Conservation (phyloP, 2,888 invertebrate genomes). For the Sepiola atlantica region DNA sequence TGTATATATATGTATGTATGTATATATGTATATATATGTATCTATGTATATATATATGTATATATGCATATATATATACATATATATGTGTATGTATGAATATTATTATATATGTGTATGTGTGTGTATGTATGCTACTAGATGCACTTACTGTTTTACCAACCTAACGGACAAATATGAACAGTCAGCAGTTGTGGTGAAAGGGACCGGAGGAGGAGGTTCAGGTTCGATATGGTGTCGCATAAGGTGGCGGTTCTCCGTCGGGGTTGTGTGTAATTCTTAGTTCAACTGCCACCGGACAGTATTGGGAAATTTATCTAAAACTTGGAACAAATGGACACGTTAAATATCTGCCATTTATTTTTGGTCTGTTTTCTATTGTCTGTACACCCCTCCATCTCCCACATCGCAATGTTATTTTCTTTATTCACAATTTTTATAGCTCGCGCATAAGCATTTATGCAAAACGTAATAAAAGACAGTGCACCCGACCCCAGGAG, state of each 20-base stretch:
- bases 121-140: background rate
- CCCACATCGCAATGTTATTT: too few species aligned
- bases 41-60: too few species aligned
- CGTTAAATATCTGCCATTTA: background rate
- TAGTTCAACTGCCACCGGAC: conserved; percentile 5
- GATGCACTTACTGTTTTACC: background rate
- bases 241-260: background rate
- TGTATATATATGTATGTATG: too few species aligned
- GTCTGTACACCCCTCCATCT: background rate
- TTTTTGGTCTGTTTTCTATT: background rate
- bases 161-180: background rate
- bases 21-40: too few species aligned
- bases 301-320: conserved; percentile 8
- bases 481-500: too few species aligned
- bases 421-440: too few species aligned
- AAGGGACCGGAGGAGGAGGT: background rate
- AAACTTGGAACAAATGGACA: background rate
- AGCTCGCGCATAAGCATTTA: too few species aligned
- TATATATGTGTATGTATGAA: too few species aligned
- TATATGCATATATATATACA: too few species aligned
- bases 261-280: background rate
- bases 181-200: background rate
- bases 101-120: too few species aligned
- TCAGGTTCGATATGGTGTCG: background rate
- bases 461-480: too few species aligned